These are phyloP conservation scores for Ivindomyrus marchei DNA, from an alignment of 2,113 vertebrate species.

Conservation along the genomic window DNA sequence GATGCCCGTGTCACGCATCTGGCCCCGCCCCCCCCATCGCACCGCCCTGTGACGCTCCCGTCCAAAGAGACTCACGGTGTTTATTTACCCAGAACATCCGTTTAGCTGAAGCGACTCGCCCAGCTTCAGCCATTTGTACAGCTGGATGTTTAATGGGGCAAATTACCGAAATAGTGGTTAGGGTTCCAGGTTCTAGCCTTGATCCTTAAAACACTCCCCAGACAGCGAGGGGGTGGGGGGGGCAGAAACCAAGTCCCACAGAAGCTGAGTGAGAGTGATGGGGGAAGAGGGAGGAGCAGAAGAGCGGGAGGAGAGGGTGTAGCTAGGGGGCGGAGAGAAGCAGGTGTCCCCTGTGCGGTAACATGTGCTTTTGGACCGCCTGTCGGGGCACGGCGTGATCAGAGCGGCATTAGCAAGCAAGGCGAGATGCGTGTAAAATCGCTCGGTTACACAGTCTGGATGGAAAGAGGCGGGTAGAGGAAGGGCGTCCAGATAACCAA, in stretches of 20 bases:
- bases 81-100: background rate
- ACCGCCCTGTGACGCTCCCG: background rate
- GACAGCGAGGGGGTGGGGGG: background rate
- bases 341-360: background rate
- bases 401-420: background rate
- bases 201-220: background rate
- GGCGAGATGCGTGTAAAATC: background rate
- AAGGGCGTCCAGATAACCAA: background rate
- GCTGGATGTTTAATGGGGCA: background rate
- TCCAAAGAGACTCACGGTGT: background rate
- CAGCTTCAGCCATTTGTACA: conserved; percentile 12
- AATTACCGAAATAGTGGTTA: background rate
- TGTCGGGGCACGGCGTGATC: background rate
- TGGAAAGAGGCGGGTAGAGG: background rate
- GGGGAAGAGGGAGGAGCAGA: background rate
- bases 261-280: background rate
- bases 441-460: background rate
- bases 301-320: background rate
- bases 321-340: background rate
- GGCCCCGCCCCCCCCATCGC: background rate
- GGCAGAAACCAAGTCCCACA: background rate
- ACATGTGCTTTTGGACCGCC: background rate
- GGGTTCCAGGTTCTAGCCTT: background rate
- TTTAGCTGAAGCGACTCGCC: background rate
- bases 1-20: background rate